These are phyloP conservation scores for Oscheius sp. DNA, from an alignment of 2,888 invertebrate species.

Conservation along the genomic window DNA sequence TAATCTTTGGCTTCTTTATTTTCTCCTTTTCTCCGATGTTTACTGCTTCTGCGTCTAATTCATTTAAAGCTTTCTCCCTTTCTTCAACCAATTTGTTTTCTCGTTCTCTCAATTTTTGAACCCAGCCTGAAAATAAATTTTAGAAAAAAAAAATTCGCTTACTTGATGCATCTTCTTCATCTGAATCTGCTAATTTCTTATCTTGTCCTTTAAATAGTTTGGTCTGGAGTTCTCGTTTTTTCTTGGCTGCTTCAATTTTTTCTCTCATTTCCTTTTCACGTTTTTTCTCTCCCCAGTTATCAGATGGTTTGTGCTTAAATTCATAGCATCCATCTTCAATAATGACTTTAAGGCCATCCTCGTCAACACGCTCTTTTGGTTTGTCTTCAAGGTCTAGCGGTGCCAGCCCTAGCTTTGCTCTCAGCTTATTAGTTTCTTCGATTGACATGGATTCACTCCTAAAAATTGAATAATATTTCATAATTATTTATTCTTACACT, in stretches of 20 bases:
- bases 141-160: background rate
- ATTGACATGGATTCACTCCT: constrained; percentile 63
- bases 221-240: constrained; percentile 81
- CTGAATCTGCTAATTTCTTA: constrained; percentile 61
- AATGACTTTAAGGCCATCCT: constrained; percentile 65
- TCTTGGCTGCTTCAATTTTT: constrained; percentile 80
- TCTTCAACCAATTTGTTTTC: constrained; percentile 84
- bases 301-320: constrained; percentile 74
- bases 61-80: constrained; percentile 87
- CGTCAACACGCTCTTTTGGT: constrained; percentile 56
- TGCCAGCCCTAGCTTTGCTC: constrained; percentile 91
- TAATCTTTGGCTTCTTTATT: constrained; percentile 29
- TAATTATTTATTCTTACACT: background rate
- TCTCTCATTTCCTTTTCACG: constrained; percentile 84
- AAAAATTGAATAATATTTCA: background rate
- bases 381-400: constrained; percentile 79
- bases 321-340: constrained; percentile 73
- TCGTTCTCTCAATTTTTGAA: constrained; percentile 81
- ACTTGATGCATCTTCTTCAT: constrained; percentile 45
- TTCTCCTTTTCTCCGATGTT: constrained; percentile 80
- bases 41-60: constrained; percentile 88
- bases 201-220: constrained; percentile 56
- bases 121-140: constrained; percentile 77
- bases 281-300: constrained; percentile 76
- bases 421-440: constrained; percentile 76